Evolutionary conservation across 2,113 vertebrate species (phyloP), one percentile per base, ranked within the genome.

Genomic region (Bolborhynchus lineola): DNA sequence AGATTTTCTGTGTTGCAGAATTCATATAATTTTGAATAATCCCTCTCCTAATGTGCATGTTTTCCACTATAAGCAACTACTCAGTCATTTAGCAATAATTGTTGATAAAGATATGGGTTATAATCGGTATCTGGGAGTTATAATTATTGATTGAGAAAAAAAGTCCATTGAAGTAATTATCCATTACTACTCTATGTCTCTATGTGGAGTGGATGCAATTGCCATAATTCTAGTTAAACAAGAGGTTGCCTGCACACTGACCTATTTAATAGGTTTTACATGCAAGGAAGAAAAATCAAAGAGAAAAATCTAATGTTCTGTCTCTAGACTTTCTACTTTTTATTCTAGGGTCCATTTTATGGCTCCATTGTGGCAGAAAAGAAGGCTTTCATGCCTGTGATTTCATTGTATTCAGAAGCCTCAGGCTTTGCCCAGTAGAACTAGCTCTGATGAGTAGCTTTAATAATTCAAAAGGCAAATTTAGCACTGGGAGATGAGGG

Each of bases 381-480:
- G 20, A 81, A 69, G n/a, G 53, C 67, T 93, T 90, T 91, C 63
- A 84, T 88, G 52, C n/a, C 72, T 76, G 41, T 86, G 72, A 75
- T 88, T 53, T 37, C 79, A 78, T 50, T 84, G 60, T 86, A 41
- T 90, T 90, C 39, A 64, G 72, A 90, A 90, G 64, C 42, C 76
- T 25, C 79, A 92, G 86, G 72, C 44, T 21, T 92, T 92, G 72
- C 21, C 47, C 69, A 76, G 41, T 55, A 78, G 28, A 91, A 84
- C 47, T 68, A 79, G 33, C 37, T 91, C 76, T 92, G 80, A 90
- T 84, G 68, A 72, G 78, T 46, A 72, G 10, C 71, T 92, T 96
- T 75, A 78, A 89, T 84, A 91, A 81, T 78, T 90, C 46, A 82
- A 95, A 89, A 88, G 71, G 31, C 42, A 84, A 81, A 75, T 53